Evolutionary conservation across 2,113 vertebrate genomes (phyloP).

Genomic region (Odobenus rosmarus): DNA sequence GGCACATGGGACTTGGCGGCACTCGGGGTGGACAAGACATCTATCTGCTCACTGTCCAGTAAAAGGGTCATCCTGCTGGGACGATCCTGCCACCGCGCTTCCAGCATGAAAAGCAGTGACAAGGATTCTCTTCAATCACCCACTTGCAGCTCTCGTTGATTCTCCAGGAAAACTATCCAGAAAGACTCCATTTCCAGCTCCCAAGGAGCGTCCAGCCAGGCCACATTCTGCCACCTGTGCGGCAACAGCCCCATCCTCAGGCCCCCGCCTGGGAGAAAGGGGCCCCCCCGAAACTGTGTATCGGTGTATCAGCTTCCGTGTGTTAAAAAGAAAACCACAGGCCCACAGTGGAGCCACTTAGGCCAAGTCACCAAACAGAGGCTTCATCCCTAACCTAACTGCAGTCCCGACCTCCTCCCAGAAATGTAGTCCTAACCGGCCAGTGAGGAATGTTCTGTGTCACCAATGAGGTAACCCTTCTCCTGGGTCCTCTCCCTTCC

Average conservation of each 20-base stretch:
- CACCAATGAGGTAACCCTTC: background rate
- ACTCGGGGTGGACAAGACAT: rapidly evolving
- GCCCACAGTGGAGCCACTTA: background rate
- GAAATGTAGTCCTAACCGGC: background rate
- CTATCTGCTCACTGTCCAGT: rapidly evolving
- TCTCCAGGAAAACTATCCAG: background rate
- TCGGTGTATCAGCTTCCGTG: rapidly evolving
- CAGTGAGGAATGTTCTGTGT: background rate
- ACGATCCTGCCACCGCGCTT: background rate
- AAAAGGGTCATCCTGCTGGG: rapidly evolving
- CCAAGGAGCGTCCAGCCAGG: rapidly evolving
- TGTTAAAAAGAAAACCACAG: background rate
- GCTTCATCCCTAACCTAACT: background rate
- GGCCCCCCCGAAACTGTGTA: too few species aligned
- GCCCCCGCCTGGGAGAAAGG: rapidly evolving
- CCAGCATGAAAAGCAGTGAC: rapidly evolving
- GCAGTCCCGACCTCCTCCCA: background rate
- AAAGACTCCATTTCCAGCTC: background rate
- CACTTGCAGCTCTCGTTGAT: too few species aligned
- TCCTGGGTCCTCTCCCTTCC: background rate
- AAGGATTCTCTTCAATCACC: background rate
- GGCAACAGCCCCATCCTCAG: background rate
- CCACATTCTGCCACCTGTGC: background rate
- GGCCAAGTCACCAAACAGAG: background rate
- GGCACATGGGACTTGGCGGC: rapidly evolving